Percentiles rank a stretch among this genome's conserved stretches.
phyloP scores from a whole-genome alignment of 2,888 invertebrate genomes.

The Polydrusus tereticollis region DNA sequence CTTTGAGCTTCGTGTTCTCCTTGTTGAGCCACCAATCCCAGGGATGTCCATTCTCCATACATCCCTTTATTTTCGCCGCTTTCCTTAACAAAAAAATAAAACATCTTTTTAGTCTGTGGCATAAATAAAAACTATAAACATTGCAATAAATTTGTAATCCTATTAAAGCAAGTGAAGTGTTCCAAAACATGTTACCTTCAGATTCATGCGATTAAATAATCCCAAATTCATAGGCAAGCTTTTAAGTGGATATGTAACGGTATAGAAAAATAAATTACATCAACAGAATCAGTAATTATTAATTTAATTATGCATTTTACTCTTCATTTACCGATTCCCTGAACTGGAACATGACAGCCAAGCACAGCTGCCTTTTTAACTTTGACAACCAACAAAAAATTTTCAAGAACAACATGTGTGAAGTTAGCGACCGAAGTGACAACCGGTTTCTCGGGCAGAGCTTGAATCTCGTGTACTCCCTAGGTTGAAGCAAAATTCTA shows the following conservation, averaged over 20 bases:
- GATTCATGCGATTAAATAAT: conserved; percentile 84
- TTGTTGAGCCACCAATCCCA: conserved; percentile 76
- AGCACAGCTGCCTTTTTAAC: no score
- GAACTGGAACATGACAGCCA: no score
- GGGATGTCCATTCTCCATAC: conserved; percentile 89
- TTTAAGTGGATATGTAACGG: conserved; percentile 45
- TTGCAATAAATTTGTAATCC: no score
- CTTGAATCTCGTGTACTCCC: no score
- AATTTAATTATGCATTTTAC: conserved; percentile 1
- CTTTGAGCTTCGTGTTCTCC: conserved; percentile 76
- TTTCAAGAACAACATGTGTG: no score
- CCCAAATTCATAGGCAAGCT: conserved; percentile 80
- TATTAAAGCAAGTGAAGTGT: no score
- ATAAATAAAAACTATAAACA: neutral
- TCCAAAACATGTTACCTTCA: no score
- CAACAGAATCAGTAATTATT: conserved; percentile 34
- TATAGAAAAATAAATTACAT: conserved; percentile 37
- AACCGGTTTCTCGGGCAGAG: no score
- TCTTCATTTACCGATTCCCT: neutral
- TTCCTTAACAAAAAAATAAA: conserved; percentile 66
- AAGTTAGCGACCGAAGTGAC: no score
- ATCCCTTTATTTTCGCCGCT: conserved; percentile 78
- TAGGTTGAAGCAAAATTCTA: no score
- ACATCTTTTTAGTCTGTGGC: neutral
- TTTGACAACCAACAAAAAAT: no score